Base-by-base conservation (phyloP, 2,797 vertebrate species). In the Periophthalmus magnuspinnatus region DNA sequence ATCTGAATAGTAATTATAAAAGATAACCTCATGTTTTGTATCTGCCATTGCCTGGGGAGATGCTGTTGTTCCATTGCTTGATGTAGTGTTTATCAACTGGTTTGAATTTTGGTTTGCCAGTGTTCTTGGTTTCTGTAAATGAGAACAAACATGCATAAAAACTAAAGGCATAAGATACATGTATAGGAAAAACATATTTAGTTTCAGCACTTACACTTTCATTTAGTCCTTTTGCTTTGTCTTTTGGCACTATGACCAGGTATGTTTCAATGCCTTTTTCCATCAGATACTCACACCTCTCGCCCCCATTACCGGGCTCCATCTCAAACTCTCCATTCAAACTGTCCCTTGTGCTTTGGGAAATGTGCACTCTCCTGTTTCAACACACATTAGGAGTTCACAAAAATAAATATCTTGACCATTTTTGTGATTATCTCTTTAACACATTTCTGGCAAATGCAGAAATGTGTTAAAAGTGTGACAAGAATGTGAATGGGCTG, bases 221-320 rank as follows among this genome's bases (percentile, higher is more conserved):
- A 0, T 87, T 93, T 75, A 94, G 89, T 54, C 90, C 91, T 0
- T 92, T 93, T 21, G 78, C 85, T 63, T 83, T 86, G 47, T 91
- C 84, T 79, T 92, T 91, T 5, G 95, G 87, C 8, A 94, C 91
- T 0, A 94, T 62, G 11, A 99, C 89, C 65, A 99, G 91, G 80
- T 96, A 98, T 2, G 97, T 99, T 5, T 95, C 86, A 0, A 98
- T 97, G 84, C 96, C 96, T 86, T 97, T 98, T 90, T 98, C 96
- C 78, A 95, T 90, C 67, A 99, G 93, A 91, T 98, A 96, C 22
- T 98, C 97, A 0, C 95, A 96, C 67, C 97, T 87, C 0, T 96
- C 93, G 22, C 95, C 92, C 0, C 97, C 97, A 0, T 95, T 92
- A 0, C 97, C 97, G 0, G 92, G 91, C 79, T 99, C 96, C 89